A percentile compares a stretch with the other conserved stretches of the same genome.
Conservation (phyloP, 2,113 vertebrate genomes). For the Nycticorax nycticorax region DNA sequence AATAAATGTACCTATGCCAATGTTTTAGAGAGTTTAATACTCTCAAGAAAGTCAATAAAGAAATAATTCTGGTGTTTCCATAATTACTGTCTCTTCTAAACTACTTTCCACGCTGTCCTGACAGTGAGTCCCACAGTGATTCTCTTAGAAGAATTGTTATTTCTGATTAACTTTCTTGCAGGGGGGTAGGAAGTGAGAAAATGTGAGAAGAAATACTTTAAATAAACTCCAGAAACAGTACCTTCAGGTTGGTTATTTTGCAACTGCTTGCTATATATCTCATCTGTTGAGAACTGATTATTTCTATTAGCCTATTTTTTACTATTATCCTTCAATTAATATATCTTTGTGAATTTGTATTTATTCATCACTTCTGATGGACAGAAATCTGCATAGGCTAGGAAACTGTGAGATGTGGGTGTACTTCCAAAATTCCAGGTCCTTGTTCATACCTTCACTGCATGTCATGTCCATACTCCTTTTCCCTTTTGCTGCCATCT, state of each 20-base stretch:
- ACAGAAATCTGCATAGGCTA: neutral
- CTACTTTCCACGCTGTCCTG: neutral
- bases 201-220: neutral
- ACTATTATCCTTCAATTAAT: neutral
- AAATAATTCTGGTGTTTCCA: neutral
- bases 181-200: neutral
- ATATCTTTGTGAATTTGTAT: neutral
- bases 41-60: neutral
- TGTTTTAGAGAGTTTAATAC: neutral
- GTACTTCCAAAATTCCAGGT: neutral
- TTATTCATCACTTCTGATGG: neutral
- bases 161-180: neutral
- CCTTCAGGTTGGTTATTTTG: neutral
- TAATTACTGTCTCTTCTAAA: neutral
- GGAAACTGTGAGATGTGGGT: neutral
- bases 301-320: neutral
- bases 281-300: neutral
- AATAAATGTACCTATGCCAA: neutral
- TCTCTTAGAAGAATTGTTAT: neutral
- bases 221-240: neutral
- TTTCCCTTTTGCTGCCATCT: neutral
- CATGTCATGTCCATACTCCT: accelerated
- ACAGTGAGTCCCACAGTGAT: neutral
- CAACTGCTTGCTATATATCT: neutral
- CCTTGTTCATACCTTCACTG: neutral